Evolutionary conservation across 2,797 vertebrate species (phyloP).

Genomic region (Dryobates pubescens): DNA sequence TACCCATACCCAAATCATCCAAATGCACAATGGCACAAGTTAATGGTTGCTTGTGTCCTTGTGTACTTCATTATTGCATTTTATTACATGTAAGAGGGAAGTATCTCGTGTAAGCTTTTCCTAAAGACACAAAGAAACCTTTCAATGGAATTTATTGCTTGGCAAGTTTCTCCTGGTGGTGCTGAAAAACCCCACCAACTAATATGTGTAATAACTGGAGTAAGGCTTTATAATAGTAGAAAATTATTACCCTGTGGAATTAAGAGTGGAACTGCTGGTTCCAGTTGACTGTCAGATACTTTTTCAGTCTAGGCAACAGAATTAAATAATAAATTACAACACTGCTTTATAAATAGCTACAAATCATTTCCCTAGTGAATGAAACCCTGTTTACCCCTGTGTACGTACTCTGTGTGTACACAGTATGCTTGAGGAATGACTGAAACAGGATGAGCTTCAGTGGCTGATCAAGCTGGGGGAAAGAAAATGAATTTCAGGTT

Average conservation of each 20-base stretch:
- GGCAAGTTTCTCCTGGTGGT: constrained; percentile 44
- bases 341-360: constrained; percentile 35
- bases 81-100: constrained; percentile 57
- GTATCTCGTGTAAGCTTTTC: constrained; percentile 60
- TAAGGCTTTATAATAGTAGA: constrained; percentile 52
- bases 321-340: constrained; percentile 56
- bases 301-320: constrained; percentile 54
- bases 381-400: neutral
- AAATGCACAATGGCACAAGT: constrained; percentile 41
- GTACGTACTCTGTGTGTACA: neutral
- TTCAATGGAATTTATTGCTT: constrained; percentile 63
- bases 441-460: constrained; percentile 33
- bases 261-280: constrained; percentile 55
- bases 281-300: constrained; percentile 38
- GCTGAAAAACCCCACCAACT: constrained; percentile 42
- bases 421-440: neutral
- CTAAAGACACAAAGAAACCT: constrained; percentile 64
- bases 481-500: constrained; percentile 40
- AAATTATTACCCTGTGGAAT: constrained; percentile 60
- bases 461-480: constrained; percentile 33
- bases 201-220: constrained; percentile 41
- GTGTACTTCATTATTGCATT: constrained; percentile 50
- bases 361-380: constrained; percentile 48
- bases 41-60: constrained; percentile 45
- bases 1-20: constrained; percentile 34